Conservation (phyloP, 2,888 invertebrate species). For the Ormyrus pomaceus region DNA sequence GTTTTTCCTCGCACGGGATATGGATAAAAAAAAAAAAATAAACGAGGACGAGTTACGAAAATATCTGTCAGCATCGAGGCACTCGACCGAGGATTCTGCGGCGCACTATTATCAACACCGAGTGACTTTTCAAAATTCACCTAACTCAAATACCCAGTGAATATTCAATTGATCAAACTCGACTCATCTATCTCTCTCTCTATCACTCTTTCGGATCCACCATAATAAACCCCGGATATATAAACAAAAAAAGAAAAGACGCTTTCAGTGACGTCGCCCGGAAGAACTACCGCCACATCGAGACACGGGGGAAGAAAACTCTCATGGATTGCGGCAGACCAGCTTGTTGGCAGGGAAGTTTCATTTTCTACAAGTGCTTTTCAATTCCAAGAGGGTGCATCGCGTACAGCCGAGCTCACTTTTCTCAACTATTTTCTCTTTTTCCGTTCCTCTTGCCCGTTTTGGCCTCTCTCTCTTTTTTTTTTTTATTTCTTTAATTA, state of each 20-base stretch:
- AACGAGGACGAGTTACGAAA: neutral
- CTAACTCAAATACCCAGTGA: conserved; percentile 1
- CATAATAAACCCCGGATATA: conserved; percentile 56
- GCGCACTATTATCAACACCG: conserved; percentile 10
- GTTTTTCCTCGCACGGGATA: conserved; percentile 18
- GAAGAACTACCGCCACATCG: conserved; percentile 70
- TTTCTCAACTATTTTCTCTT: conserved; percentile 30
- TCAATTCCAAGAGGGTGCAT: conserved; percentile 74
- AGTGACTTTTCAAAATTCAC: conserved; percentile 45
- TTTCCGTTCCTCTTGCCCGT: conserved; percentile 12
- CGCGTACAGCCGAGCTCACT: conserved; percentile 55
- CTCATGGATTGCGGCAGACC: conserved; percentile 74
- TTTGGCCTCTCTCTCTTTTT: neutral
- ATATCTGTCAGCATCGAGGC: conserved; percentile 22
- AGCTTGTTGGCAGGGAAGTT: conserved; percentile 76
- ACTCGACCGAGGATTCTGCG: conserved; percentile 21
- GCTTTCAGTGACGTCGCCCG: conserved; percentile 72
- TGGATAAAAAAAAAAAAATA: conserved; percentile 5
- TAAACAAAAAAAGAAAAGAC: conserved; percentile 62
- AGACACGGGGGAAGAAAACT: conserved; percentile 72
- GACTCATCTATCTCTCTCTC: conserved; percentile 51
- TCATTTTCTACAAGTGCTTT: conserved; percentile 75
- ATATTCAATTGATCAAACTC: conserved; percentile 57
- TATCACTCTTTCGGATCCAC: conserved; percentile 55
- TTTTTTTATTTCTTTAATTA: conserved; percentile 47